These are phyloP conservation scores for Lamellibrachia satsuma DNA, from an alignment of 2,888 invertebrate genomes.

Conservation along the genomic window DNA sequence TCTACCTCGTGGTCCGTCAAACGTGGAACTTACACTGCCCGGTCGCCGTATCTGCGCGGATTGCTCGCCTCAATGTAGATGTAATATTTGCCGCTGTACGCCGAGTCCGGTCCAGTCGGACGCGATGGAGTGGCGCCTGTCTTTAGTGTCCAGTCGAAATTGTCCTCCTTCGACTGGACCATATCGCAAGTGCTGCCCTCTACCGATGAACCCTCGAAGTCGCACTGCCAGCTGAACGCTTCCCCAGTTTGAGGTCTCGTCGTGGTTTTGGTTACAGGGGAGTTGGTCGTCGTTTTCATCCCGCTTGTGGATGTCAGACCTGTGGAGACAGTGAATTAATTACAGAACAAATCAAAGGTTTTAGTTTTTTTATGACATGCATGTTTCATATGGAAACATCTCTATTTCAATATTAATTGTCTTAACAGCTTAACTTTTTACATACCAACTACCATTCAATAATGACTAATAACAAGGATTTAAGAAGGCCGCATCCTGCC, in stretches of 20 bases:
- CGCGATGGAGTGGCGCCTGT: conserved; percentile 22
- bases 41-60: conserved; percentile 27
- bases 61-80: conserved; percentile 34
- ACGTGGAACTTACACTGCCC: conserved; percentile 27
- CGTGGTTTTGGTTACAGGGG: not conserved
- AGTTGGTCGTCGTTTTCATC: not conserved
- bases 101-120: conserved; percentile 28
- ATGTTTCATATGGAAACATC: not conserved
- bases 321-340: not conserved
- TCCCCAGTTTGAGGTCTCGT: not conserved
- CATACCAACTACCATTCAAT: too few species aligned
- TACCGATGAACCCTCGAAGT: not conserved
- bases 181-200: not conserved
- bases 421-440: too few species aligned
- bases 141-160: conserved; percentile 31
- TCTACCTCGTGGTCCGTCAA: not conserved
- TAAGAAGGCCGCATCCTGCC: too few species aligned
- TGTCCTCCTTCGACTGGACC: conserved; percentile 20
- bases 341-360: not conserved
- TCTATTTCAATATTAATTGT: not conserved
- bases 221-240: not conserved
- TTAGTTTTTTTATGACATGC: not conserved
- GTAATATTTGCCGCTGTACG: conserved; percentile 25
- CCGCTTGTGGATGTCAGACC: not conserved
- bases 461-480: too few species aligned